These are phyloP conservation scores for Ormyrus pomaceus DNA, from an alignment of 2,888 invertebrate species.

Conservation along the genomic window DNA sequence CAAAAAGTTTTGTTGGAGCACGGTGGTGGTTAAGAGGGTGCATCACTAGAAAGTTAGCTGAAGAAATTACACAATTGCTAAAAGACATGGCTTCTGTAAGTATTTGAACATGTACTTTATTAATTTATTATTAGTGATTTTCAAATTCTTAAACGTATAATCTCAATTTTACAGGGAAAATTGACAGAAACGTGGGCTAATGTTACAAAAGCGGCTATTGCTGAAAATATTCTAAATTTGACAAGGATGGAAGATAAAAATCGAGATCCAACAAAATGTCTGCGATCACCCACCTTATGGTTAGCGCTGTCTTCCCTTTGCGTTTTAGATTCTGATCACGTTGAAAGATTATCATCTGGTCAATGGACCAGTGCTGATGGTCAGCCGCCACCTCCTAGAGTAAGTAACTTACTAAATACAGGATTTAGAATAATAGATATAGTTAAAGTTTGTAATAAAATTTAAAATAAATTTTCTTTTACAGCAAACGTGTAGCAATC, in stretches of 20 bases:
- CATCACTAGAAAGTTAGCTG: conserved; percentile 90
- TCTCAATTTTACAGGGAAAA: conserved; percentile 82
- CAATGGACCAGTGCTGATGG: conserved; percentile 85
- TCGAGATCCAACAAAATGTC: conserved; percentile 86
- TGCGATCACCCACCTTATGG: conserved; percentile 92
- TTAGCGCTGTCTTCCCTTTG: conserved; percentile 94
- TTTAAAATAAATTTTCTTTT: conserved; percentile 47
- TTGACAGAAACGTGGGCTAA: conserved; percentile 90
- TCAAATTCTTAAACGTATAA: too few species aligned
- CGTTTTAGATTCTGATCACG: conserved; percentile 93
- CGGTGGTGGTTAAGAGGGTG: conserved; percentile 93
- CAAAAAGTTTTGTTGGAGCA: conserved; percentile 78
- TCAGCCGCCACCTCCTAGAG: conserved; percentile 78
- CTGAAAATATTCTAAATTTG: conserved; percentile 89
- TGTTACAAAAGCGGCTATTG: conserved; percentile 91
- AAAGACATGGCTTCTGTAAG: conserved; percentile 94
- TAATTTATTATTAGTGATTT: too few species aligned
- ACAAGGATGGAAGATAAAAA: conserved; percentile 88
- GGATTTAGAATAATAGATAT: background rate
- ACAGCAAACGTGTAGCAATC: conserved; percentile 94
- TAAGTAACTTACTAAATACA: conserved; percentile 59
- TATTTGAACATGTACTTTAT: conserved; percentile 55
- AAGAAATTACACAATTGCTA: conserved; percentile 90
- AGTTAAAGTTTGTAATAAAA: background rate
- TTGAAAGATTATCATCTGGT: conserved; percentile 87